Evolutionary conservation across 35 echinoderm and acorn worm genomes (phyloP).

Genomic region (Chiridota heheva): DNA sequence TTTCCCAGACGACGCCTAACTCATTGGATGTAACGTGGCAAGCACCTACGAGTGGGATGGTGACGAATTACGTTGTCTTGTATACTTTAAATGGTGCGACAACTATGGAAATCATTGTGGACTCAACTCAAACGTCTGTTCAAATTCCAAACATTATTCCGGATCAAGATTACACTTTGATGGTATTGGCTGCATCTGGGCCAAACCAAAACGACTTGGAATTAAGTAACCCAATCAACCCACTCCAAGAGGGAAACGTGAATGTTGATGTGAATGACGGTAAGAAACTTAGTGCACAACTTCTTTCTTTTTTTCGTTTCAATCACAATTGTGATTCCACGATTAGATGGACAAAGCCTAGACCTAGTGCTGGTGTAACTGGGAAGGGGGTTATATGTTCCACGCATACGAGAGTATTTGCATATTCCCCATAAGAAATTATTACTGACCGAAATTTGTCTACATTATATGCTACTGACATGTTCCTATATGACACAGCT

Average conservation of each 20-base stretch:
- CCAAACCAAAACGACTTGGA: constrained; percentile 4
- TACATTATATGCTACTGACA: no score
- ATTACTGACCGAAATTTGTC: no score
- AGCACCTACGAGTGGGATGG: constrained; percentile 1
- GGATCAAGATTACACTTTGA: constrained; percentile 12
- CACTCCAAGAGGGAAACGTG: constrained; percentile 20
- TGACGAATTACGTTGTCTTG: constrained; percentile 24
- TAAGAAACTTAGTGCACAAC: not conserved
- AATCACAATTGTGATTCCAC: no score
- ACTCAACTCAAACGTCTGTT: not conserved
- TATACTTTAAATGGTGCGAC: constrained; percentile 26
- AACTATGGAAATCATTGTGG: not conserved
- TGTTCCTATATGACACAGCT: no score
- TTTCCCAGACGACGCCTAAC: constrained; percentile 2
- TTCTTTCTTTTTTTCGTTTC: not conserved
- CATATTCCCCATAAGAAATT: no score
- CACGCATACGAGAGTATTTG: no score
- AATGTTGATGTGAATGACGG: constrained; percentile 2
- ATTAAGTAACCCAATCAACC: not conserved
- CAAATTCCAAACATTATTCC: not conserved
- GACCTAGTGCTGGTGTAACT: no score
- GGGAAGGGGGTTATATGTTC: no score
- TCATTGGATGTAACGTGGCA: constrained; percentile 13
- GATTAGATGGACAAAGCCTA: no score
- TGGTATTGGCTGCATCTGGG: constrained; percentile 9